Evolutionary conservation across 1,140 invertebrate species (phyloP).

Genomic region (Portunus trituberculatus): DNA sequence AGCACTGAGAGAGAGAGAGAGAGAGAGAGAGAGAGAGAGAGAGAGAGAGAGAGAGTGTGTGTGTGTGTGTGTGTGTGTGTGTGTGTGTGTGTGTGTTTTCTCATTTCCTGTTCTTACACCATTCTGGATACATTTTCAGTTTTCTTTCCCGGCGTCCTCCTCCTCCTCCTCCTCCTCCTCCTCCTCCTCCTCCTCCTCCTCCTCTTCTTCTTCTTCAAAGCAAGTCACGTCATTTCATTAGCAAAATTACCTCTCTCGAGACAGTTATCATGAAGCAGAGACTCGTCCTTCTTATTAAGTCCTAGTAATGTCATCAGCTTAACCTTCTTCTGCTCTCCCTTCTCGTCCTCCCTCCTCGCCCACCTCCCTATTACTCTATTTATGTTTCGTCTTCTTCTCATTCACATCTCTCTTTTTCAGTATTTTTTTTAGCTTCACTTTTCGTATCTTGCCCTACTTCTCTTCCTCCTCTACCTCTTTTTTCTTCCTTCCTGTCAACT

Average conservation of each 20-base stretch:
- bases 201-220: neutral
- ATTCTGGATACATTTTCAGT: neutral
- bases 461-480: too few relatives aligned
- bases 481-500: too few relatives aligned
- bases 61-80: too few relatives aligned
- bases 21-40: too few relatives aligned
- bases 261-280: neutral
- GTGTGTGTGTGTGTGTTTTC: too few relatives aligned
- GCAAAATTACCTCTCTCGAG: neutral
- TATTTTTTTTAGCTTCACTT: too few relatives aligned
- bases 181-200: neutral
- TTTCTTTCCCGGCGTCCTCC: too few relatives aligned
- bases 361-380: neutral
- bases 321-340: neutral
- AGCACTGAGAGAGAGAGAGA: too few relatives aligned
- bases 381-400: neutral
- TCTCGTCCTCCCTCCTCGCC: neutral
- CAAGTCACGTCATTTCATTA: neutral
- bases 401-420: neutral
- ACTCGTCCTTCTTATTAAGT: neutral
- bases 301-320: neutral
- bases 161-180: neutral
- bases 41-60: too few relatives aligned
- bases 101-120: neutral
- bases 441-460: too few relatives aligned